Conservation (phyloP, 2,888 invertebrate species). For the Folsomia manolachei region DNA sequence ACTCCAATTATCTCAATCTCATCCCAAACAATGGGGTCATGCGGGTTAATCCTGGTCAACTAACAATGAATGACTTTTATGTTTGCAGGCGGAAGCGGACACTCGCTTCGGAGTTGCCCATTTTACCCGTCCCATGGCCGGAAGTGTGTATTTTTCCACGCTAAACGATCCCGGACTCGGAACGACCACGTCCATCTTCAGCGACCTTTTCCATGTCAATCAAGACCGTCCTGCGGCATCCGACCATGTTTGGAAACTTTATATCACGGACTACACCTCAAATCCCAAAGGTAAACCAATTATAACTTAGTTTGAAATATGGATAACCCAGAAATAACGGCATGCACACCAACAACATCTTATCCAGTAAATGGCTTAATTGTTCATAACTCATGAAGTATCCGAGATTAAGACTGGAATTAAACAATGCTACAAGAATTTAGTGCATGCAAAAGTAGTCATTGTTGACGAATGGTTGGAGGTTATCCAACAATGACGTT, state of each 20-base stretch:
- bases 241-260: conserved; percentile 83
- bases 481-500: too few relatives aligned
- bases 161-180: conserved; percentile 56
- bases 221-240: conserved; percentile 58
- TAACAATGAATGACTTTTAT: too few relatives aligned
- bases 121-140: conserved; percentile 72
- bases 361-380: background rate
- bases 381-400: background rate
- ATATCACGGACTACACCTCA: conserved; percentile 67
- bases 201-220: conserved; percentile 67
- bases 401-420: too few relatives aligned
- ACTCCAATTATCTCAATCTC: too few relatives aligned
- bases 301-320: too few relatives aligned
- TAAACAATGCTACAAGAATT: too few relatives aligned
- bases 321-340: background rate
- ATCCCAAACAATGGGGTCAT: too few relatives aligned
- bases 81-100: conserved; percentile 63
- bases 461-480: too few relatives aligned
- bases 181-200: conserved; percentile 72
- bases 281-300: conserved; percentile 48
- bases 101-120: conserved; percentile 76
- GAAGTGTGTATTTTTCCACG: conserved; percentile 69
- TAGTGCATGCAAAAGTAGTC: too few relatives aligned
- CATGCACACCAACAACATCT: background rate
- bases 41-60: too few relatives aligned